phyloP scores from a whole-genome alignment of 2,797 vertebrate genomes.

The Tapirus indicus region DNA sequence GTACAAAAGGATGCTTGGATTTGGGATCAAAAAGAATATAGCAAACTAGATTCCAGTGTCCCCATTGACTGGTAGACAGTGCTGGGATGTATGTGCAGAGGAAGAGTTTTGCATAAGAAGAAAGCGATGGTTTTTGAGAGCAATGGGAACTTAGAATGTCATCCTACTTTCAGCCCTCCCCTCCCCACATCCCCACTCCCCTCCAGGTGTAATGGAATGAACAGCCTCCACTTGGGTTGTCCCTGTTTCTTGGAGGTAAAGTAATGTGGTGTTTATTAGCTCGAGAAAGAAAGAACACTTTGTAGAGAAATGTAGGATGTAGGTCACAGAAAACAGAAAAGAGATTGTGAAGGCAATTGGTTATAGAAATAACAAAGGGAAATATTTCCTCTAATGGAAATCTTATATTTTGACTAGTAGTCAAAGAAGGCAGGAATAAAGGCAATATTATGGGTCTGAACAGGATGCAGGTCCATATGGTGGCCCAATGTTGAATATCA shows the following conservation, averaged over 20 bases:
- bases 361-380: not conserved
- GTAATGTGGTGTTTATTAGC: not conserved
- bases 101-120: not conserved
- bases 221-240: not conserved
- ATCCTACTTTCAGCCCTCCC: not conserved
- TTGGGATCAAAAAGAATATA: not conserved
- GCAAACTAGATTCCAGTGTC: not conserved
- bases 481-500: not conserved
- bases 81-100: not conserved
- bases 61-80: not conserved
- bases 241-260: not conserved
- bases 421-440: not conserved
- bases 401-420: not conserved
- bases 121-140: not conserved
- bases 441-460: not conserved
- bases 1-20: not conserved
- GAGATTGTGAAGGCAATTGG: not conserved
- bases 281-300: not conserved
- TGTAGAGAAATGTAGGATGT: not conserved
- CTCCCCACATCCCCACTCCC: fast-evolving
- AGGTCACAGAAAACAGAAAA: not conserved
- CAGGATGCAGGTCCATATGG: not conserved
- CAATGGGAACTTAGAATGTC: not conserved
- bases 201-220: not conserved
- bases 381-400: not conserved